phyloP scores from a whole-genome alignment of 1,140 invertebrate species.

The Meloidogyne exigua region DNA sequence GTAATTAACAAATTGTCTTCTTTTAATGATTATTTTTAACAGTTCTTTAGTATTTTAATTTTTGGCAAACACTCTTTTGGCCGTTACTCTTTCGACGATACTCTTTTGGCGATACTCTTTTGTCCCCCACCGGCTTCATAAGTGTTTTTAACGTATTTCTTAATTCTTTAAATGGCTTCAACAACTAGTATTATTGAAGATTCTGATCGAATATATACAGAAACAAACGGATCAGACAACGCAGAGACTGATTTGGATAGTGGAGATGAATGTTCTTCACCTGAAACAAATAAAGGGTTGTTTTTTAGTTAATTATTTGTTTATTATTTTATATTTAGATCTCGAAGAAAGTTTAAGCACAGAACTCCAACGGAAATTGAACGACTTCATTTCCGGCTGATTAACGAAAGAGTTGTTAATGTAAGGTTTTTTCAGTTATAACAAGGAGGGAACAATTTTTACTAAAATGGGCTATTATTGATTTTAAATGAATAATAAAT shows the following conservation, averaged over 20 bases:
- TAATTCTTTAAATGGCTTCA: not conserved
- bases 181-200: not conserved
- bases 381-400: conserved; percentile 28
- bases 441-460: too few relatives aligned
- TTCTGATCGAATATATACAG: conserved; percentile 1
- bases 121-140: too few relatives aligned
- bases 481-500: too few relatives aligned
- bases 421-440: too few relatives aligned
- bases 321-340: conserved; percentile 12
- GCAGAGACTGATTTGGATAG: conserved; percentile 26
- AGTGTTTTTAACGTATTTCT: not conserved
- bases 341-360: not conserved
- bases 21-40: too few relatives aligned
- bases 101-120: too few relatives aligned
- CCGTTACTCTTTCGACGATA: too few relatives aligned
- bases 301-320: not conserved
- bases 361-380: conserved; percentile 34
- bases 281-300: not conserved
- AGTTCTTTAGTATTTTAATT: too few relatives aligned
- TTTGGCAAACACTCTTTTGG: too few relatives aligned
- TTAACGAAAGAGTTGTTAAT: conserved; percentile 33
- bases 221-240: not conserved
- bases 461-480: too few relatives aligned
- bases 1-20: too few relatives aligned
- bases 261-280: conserved; percentile 24